These are phyloP conservation scores for Metopolophium dirhodum DNA, from an alignment of 1,140 invertebrate genomes.

Conservation along the genomic window DNA sequence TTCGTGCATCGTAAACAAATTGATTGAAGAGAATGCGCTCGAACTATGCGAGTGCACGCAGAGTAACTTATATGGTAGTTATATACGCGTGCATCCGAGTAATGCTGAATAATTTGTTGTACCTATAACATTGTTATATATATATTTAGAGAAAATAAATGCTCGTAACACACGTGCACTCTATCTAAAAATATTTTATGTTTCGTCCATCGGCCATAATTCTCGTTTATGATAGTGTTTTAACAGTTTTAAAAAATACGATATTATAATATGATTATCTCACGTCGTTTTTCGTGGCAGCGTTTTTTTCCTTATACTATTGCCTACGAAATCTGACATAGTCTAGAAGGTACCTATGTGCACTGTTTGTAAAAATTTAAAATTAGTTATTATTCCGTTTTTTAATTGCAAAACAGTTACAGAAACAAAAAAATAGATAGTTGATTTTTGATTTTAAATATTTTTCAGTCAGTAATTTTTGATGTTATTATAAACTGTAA, in stretches of 20 bases:
- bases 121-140: background rate
- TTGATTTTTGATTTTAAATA: too few species aligned
- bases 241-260: background rate
- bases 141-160: background rate
- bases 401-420: background rate
- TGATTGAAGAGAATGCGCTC: background rate
- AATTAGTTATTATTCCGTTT: too few species aligned
- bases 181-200: accelerated
- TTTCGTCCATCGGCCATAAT: background rate
- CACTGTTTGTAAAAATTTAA: too few species aligned
- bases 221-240: background rate
- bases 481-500: background rate
- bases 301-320: too few species aligned
- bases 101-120: background rate
- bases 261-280: background rate
- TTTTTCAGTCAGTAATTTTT: background rate
- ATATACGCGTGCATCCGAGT: background rate
- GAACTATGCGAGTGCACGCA: background rate
- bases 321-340: too few species aligned
- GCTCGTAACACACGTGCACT: background rate
- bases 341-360: too few species aligned
- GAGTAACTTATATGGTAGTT: background rate
- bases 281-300: too few species aligned
- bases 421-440: background rate
- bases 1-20: background rate